Evolutionary conservation across 2,888 invertebrate genomes (phyloP).

Genomic region (Melieria crassipennis): DNA sequence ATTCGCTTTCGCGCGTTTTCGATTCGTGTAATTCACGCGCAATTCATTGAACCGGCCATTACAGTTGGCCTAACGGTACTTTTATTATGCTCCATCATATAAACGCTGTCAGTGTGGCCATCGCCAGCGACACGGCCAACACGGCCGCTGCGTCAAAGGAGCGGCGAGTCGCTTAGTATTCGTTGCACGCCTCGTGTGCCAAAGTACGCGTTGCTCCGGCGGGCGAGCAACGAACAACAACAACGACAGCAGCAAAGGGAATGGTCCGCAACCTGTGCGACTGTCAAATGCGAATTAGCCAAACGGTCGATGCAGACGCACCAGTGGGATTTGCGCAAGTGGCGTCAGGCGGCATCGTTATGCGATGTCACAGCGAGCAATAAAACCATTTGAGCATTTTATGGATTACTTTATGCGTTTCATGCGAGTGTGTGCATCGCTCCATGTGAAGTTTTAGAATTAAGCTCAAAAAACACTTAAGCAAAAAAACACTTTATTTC

Average conservation of each 20-base stretch:
- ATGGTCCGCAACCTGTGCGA: too few species aligned
- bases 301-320: neutral
- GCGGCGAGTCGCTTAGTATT: constrained; percentile 25
- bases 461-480: too few species aligned
- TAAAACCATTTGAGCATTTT: neutral
- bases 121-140: constrained; percentile 10
- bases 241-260: constrained; percentile 10
- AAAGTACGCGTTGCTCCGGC: too few species aligned
- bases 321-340: neutral
- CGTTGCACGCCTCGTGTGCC: neutral
- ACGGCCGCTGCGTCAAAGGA: constrained; percentile 21
- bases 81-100: constrained; percentile 23
- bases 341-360: neutral
- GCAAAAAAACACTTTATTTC: too few species aligned
- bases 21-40: constrained; percentile 4
- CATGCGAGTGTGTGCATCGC: too few species aligned
- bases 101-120: neutral
- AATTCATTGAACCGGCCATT: constrained; percentile 25
- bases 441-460: too few species aligned
- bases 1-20: too few species aligned
- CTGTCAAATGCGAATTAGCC: neutral
- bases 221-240: too few species aligned
- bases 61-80: constrained; percentile 25
- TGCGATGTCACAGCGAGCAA: too few species aligned
- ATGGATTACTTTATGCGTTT: neutral